phyloP scores from a whole-genome alignment of 2,888 invertebrate species.

The Pollenia angustigena region DNA sequence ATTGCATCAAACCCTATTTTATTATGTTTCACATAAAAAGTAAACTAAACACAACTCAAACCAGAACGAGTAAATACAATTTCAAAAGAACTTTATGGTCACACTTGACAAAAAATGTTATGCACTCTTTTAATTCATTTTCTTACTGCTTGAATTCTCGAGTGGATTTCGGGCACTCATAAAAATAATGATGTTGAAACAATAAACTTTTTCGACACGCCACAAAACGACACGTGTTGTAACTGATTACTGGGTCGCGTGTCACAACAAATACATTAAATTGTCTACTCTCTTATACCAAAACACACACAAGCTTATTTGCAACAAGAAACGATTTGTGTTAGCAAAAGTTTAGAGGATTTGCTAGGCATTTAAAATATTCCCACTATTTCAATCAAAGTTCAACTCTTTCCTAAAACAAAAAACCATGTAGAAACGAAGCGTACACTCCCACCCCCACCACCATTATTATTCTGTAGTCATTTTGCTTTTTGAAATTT shows the following conservation, averaged over 20 bases:
- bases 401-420: conserved; percentile 15
- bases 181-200: conserved; percentile 50
- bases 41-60: too few relatives aligned
- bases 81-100: too few relatives aligned
- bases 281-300: conserved; percentile 1
- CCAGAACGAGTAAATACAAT: too few relatives aligned
- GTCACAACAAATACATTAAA: background rate
- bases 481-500: conserved; percentile 15
- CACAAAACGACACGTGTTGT: conserved; percentile 54
- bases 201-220: conserved; percentile 42
- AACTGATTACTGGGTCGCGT: conserved; percentile 58
- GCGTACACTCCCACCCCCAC: background rate
- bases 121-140: conserved; percentile 10
- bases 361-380: conserved; percentile 14
- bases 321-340: background rate
- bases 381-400: conserved; percentile 37
- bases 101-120: conserved; percentile 8
- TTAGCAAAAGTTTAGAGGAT: background rate
- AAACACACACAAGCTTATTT: background rate
- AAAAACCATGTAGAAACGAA: background rate
- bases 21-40: too few relatives aligned
- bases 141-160: conserved; percentile 23
- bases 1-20: too few relatives aligned
- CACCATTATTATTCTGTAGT: background rate
- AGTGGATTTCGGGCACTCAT: conserved; percentile 31